phyloP scores from a whole-genome alignment of 2,888 invertebrate species.

The Plutella xylostella region DNA sequence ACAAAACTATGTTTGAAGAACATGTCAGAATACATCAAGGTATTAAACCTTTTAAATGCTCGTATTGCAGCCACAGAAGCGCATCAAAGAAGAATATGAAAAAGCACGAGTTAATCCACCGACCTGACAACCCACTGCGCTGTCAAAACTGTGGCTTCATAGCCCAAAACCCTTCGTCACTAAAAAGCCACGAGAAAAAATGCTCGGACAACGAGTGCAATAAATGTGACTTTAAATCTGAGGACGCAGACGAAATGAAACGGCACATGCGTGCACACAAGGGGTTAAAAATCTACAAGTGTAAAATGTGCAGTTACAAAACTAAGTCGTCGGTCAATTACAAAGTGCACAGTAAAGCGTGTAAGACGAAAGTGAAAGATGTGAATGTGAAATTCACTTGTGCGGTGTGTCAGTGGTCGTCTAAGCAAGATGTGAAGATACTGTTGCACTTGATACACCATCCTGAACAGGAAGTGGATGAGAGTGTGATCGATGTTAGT shows the following conservation, averaged over 20 bases:
- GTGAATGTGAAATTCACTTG: conserved; percentile 31
- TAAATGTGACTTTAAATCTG: not conserved
- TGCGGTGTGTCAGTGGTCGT: conserved; percentile 33
- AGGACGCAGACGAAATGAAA: not conserved
- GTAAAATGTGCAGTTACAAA: conserved; percentile 8
- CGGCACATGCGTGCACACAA: not conserved
- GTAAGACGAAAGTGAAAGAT: conserved; percentile 13
- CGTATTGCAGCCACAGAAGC: conserved; percentile 38
- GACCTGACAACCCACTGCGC: conserved; percentile 35
- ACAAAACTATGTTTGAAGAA: conserved; percentile 43
- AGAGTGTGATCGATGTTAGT: conserved; percentile 29
- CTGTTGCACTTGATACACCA: conserved; percentile 53
- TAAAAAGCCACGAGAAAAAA: not conserved
- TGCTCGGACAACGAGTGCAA: not conserved
- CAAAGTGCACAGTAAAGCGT: conserved; percentile 6
- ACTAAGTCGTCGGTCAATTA: conserved; percentile 8
- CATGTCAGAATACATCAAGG: conserved; percentile 48
- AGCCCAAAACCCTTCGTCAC: not conserved
- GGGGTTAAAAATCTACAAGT: too few species aligned
- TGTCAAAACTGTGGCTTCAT: conserved; percentile 4
- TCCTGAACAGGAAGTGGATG: conserved; percentile 35
- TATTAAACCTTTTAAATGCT: conserved; percentile 50
- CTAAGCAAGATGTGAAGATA: conserved; percentile 27
- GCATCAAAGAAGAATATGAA: conserved; percentile 51
- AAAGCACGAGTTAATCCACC: conserved; percentile 43